Conservation (phyloP, 2,113 vertebrate genomes). For the Megaptera novaeangliae region DNA sequence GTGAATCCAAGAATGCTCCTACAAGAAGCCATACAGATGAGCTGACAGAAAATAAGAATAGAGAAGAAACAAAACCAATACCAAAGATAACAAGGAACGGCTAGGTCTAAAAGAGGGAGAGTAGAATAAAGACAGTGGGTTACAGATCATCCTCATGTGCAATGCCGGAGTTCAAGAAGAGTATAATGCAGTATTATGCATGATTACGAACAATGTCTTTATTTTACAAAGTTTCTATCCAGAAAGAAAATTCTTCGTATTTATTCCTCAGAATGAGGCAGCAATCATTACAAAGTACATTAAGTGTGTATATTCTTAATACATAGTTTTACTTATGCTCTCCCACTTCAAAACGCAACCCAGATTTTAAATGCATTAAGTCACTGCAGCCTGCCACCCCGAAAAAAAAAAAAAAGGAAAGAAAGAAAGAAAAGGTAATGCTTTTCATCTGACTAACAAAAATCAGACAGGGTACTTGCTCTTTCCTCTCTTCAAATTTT, state of each 20-base stretch:
- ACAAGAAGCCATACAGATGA: not conserved
- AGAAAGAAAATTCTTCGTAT: constrained; percentile 28
- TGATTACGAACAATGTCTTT: not conserved
- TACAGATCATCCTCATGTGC: not conserved
- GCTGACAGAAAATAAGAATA: not conserved
- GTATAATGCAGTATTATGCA: not conserved
- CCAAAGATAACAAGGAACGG: not conserved
- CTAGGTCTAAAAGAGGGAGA: not conserved
- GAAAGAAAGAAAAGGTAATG: not conserved
- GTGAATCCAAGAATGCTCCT: not conserved
- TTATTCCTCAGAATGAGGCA: not conserved
- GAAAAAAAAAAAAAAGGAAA: not conserved
- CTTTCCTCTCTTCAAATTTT: not conserved
- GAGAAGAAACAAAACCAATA: not conserved
- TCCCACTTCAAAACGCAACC: not conserved
- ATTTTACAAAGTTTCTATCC: constrained; percentile 18
- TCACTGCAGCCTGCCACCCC: not conserved
- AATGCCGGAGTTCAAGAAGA: not conserved
- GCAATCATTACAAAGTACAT: not conserved
- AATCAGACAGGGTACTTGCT: not conserved
- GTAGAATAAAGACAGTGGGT: not conserved
- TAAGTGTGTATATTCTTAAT: not conserved
- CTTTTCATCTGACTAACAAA: not conserved
- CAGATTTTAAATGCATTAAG: not conserved
- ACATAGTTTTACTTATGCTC: not conserved